Conservation (phyloP, 2,113 vertebrate species). For the Peucedramus taeniatus region DNA sequence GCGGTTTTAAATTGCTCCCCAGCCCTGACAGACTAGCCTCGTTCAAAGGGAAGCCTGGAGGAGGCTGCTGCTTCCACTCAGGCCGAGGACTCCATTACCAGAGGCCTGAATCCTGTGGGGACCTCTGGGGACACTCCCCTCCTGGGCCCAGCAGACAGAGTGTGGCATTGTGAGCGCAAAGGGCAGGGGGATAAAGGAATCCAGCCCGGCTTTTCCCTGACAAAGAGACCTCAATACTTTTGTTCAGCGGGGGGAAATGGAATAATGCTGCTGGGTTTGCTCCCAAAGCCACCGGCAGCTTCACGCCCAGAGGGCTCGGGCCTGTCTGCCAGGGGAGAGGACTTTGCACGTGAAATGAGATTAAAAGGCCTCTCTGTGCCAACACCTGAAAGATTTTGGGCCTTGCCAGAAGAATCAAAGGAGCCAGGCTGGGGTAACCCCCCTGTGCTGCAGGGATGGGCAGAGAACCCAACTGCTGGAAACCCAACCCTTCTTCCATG, state of each 20-base stretch:
- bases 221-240: conserved; percentile 47
- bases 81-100: conserved; percentile 55
- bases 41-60: conserved; percentile 80
- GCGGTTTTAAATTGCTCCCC: conserved; percentile 88
- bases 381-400: neutral
- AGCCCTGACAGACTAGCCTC: conserved; percentile 80
- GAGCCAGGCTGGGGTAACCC: neutral
- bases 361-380: neutral
- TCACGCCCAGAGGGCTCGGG: neutral
- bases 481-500: neutral
- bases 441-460: neutral
- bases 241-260: neutral
- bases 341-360: neutral
- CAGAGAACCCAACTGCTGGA: neutral
- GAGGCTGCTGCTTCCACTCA: conserved; percentile 23
- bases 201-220: neutral
- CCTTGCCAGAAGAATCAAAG: neutral
- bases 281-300: neutral
- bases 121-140: conserved; percentile 23
- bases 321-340: neutral
- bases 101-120: conserved; percentile 31
- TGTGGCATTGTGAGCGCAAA: neutral
- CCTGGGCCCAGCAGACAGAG: conserved; percentile 44
- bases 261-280: neutral
- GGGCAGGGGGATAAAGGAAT: conserved; percentile 37